phyloP scores from a whole-genome alignment of 2,888 invertebrate species.

The Himalopsyche japonica region DNA sequence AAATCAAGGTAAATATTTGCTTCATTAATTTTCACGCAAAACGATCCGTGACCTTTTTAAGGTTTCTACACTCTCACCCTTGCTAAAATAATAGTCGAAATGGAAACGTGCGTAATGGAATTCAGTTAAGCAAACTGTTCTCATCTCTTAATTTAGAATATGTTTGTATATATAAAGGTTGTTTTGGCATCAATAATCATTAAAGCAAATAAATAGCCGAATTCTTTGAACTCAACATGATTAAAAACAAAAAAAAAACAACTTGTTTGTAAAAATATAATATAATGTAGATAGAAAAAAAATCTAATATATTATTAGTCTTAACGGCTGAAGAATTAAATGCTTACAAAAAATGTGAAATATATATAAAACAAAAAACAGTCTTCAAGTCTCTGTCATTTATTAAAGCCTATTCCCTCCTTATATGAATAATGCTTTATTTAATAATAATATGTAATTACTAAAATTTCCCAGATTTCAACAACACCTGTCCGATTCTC shows the following conservation, averaged over 20 bases:
- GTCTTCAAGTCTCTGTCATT: too few relatives aligned
- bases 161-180: neutral
- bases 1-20: neutral
- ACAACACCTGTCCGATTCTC: too few relatives aligned
- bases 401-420: too few relatives aligned
- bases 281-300: too few relatives aligned
- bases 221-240: neutral
- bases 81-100: neutral
- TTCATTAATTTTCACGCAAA: conserved; percentile 1
- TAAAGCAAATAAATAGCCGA: neutral
- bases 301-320: too few relatives aligned
- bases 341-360: too few relatives aligned
- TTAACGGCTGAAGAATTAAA: too few relatives aligned
- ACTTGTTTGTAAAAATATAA: too few relatives aligned
- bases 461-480: too few relatives aligned
- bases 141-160: neutral
- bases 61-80: neutral
- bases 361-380: too few relatives aligned
- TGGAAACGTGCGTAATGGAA: neutral
- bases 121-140: neutral
- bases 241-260: neutral
- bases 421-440: too few relatives aligned
- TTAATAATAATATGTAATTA: too few relatives aligned
- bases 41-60: neutral
- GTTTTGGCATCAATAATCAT: neutral